Base-by-base conservation (phyloP, 2,888 invertebrate genomes). In the Piscicola geometra region DNA sequence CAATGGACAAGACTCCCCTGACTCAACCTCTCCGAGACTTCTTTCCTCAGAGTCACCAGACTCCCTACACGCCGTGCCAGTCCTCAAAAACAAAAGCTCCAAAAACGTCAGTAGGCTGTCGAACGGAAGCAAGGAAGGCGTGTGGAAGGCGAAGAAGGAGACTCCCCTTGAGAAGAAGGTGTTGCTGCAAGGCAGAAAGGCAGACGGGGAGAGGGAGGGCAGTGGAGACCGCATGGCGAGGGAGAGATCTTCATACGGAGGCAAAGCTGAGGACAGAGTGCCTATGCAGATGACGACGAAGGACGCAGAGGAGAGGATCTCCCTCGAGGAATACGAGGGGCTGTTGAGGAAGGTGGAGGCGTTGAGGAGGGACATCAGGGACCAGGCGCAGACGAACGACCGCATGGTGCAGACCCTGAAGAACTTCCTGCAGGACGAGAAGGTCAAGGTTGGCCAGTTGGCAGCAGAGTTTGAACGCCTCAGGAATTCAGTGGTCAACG, bases 371-470 rank as follows among this genome's bases (percentile, higher is more conserved):
- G 73, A 73, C 41, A 56, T 73, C 33, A 73, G 25, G 41, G 73
- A 73, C 30, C 73, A 73, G 41, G n/a, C 56, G 32, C 64, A 64
- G 15, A 73, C 73, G 41, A 73, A 73, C 36, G 73, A 73, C 21
- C 73, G 73, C 47, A 73, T 73, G 73, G 73, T 73, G 60, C 73
- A 73, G 64, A 73, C 73, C 0, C 73, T 73, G 15, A 60, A n/a
- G 41, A 73, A 73, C 36, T 73, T 73, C 30, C 36, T 73, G 35
- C 21, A 73, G 5, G 73, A 73, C 12, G 73, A 73, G 41, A 52
- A 56, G 32, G 28, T 56, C 15, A 60, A 73, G 28, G 60, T 73
- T 18, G 36, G 25, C 15, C 25, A 35, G 9, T 18, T 73, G 64
- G 30, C 73, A 2, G 12, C n/a, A 1, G 73, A 73, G 35, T 73